These are phyloP conservation scores for Strigops habroptila DNA, from an alignment of 2,113 vertebrate genomes.

Conservation along the genomic window DNA sequence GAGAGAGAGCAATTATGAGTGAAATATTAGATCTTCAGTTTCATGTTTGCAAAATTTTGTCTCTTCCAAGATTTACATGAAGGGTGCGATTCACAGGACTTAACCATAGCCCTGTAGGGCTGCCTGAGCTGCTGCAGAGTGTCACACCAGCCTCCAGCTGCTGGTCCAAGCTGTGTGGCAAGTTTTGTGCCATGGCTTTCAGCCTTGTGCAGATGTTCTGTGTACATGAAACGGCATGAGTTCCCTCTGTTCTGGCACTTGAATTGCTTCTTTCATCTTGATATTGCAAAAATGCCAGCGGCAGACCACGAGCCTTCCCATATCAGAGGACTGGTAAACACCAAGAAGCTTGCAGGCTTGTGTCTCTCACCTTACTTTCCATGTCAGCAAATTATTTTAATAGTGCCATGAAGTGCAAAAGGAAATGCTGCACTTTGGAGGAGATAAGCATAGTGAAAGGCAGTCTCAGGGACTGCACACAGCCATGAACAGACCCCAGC, in stretches of 20 bases:
- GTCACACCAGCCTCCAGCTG: background rate
- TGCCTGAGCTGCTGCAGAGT: background rate
- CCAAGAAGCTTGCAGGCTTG: background rate
- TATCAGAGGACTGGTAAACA: background rate
- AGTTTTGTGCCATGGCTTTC: background rate
- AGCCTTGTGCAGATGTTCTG: background rate
- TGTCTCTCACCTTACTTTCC: background rate
- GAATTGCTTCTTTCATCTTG: background rate
- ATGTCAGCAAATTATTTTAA: background rate
- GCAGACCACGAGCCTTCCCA: background rate
- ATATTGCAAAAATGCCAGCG: background rate
- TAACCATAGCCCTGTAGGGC: accelerated
- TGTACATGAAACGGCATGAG: background rate
- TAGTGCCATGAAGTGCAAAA: background rate
- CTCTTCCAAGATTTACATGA: background rate
- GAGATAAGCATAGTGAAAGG: background rate
- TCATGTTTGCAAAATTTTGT: background rate
- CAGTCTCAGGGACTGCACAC: background rate
- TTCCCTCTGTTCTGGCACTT: background rate
- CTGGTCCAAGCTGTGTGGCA: background rate
- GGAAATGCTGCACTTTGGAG: background rate
- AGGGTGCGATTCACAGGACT: accelerated
- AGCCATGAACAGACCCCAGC: background rate
- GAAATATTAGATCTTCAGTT: background rate
- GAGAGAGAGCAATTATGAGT: background rate